Base-by-base conservation (phyloP, 37 sponge, comb jelly and placozoan genomes). In the Amphimedon queenslandica region DNA sequence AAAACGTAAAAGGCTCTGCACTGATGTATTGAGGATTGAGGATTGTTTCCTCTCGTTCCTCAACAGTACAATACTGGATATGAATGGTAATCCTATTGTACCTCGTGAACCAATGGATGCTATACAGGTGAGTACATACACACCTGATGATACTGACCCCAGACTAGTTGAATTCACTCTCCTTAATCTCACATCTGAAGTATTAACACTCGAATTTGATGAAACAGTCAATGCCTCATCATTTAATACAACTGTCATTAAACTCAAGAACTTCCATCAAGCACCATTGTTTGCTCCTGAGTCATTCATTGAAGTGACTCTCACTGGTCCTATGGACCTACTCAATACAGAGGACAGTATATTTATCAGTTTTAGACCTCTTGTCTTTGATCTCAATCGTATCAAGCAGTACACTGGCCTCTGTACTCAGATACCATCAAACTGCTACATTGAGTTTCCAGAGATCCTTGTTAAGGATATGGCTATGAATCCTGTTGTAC, bases 141-240 rank as follows among this genome's bases (percentile, higher is more conserved):
- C 53, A 55, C 82, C 84, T 58, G 96, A 95, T 41, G 64, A 16
- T 18, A 80, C 86, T 23, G 18, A 43, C 8, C 91, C 96, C n/a
- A 47, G 63, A 23, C 51, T 95, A 2, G 63, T 78, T 23, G 57
- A 66, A 35, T 91, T 95, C 69, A 66, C 70, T 4, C 58, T 69
- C 35, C 76, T 95, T 66, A 78, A 95, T 76, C 74, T 91, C 5
- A 75, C 63, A 31, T 85, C 74, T 79, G 81, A 79, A 51, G 88
- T 77, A 11, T 28, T 95, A 24, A 87, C 96, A 34, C 42, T 95
- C 1, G 31, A 53, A n/a, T 95, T 91, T 42, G 76, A 73, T 66
- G 96, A 95, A 70, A 91, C 92, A 10, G 86, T 95, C 37, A 89
- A 95, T 65, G 60, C 88, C 31, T 71, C 84, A 21, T 83, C 79